Conservation (phyloP, 2,113 vertebrate genomes). For the Bufo gargarizans region DNA sequence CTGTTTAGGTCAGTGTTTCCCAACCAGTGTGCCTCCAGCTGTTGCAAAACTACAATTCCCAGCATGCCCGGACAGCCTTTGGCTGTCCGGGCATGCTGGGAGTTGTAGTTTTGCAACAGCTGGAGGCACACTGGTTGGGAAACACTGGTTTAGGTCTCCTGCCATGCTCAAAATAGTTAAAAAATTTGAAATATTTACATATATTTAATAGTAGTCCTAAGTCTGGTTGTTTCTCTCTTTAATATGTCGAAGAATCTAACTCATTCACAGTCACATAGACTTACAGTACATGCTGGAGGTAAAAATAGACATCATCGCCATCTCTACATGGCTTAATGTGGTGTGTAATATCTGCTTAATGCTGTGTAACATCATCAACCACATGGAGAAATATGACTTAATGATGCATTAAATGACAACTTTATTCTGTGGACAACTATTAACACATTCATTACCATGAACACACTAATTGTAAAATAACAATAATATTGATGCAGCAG, state of each 20-base stretch:
- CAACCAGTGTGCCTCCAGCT: no score
- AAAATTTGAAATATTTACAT: no score
- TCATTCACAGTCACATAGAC: slow-evolving; percentile 1
- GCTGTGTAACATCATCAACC: slow-evolving; percentile 44
- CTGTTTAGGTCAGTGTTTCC: no score
- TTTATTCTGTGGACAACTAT: background rate
- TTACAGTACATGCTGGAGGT: background rate
- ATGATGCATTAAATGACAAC: slow-evolving; percentile 46
- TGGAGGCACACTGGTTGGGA: no score
- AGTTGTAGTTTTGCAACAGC: no score
- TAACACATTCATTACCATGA: slow-evolving; percentile 19
- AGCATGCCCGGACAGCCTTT: no score
- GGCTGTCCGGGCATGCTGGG: no score
- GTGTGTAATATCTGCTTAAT: slow-evolving; percentile 51
- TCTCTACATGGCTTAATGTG: slow-evolving; percentile 37
- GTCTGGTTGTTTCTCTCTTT: background rate
- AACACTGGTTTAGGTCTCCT: no score
- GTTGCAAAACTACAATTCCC: no score
- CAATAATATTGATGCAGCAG: background rate
- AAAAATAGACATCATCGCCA: slow-evolving; percentile 32
- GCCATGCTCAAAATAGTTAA: no score
- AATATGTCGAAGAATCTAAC: background rate
- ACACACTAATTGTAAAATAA: background rate
- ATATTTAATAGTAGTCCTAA: background rate
- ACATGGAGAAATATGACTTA: slow-evolving; percentile 38